Conservation (phyloP, 2,888 invertebrate genomes). For the Parnassius orleans region DNA sequence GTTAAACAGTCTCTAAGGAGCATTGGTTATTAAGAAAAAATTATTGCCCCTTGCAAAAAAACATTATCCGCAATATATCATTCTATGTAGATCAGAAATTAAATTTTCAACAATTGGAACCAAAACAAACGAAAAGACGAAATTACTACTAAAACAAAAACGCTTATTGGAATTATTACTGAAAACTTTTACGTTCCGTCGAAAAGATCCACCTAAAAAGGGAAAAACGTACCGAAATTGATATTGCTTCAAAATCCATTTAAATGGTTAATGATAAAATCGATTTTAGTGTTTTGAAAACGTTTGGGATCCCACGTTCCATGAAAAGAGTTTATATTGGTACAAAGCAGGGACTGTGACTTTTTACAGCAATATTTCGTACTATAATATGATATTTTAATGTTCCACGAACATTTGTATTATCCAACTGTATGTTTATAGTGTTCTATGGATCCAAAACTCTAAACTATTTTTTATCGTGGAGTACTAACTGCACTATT, state of each 20-base stretch:
- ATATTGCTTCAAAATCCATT: constrained; percentile 78
- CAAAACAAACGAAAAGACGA: constrained; percentile 36
- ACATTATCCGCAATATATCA: constrained; percentile 20
- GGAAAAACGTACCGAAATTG: constrained; percentile 62
- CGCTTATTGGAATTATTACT: constrained; percentile 41
- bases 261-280: constrained; percentile 78
- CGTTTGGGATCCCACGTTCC: constrained; percentile 79
- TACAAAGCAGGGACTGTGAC: constrained; percentile 72
- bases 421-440: too few relatives aligned
- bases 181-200: constrained; percentile 53
- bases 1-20: constrained; percentile 7
- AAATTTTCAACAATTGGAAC: constrained; percentile 45
- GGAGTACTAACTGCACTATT: too few relatives aligned
- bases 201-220: constrained; percentile 43
- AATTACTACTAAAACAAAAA: constrained; percentile 40
- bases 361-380: too few relatives aligned
- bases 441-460: too few relatives aligned
- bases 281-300: constrained; percentile 76
- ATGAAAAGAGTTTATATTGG: constrained; percentile 78
- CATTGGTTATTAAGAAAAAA: constrained; percentile 14
- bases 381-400: too few relatives aligned
- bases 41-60: constrained; percentile 29
- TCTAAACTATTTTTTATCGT: too few relatives aligned
- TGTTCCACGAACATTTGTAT: too few relatives aligned
- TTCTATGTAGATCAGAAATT: constrained; percentile 28